phyloP scores from a whole-genome alignment of 2,113 vertebrate species.

The Himantopus leucocephalus region DNA sequence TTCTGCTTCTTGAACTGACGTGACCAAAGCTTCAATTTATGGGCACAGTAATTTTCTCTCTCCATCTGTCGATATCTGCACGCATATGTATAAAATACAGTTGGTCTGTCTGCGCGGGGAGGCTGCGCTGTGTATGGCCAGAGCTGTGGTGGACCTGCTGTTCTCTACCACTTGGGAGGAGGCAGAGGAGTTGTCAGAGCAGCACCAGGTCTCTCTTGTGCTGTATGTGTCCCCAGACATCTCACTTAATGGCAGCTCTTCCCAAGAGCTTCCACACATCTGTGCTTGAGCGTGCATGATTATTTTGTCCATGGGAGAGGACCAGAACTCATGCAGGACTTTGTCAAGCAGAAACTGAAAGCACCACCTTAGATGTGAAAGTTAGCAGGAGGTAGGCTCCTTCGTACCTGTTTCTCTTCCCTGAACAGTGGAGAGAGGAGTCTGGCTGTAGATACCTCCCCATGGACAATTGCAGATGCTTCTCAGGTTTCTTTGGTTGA shows the following conservation, averaged over 20 bases:
- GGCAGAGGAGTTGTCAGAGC: not conserved
- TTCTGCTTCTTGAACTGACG: slow-evolving; percentile 44
- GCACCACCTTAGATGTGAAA: not conserved
- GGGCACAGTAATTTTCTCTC: slow-evolving; percentile 45
- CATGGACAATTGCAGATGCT: not conserved
- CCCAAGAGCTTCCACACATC: not conserved
- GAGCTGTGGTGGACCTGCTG: not conserved
- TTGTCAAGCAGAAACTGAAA: not conserved
- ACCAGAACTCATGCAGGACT: not conserved
- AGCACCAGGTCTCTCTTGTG: not conserved
- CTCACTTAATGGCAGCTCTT: not conserved
- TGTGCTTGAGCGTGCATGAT: rapidly evolving
- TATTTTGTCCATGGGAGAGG: not conserved
- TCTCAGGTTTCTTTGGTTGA: not conserved
- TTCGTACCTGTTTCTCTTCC: not conserved
- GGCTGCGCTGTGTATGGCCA: rapidly evolving
- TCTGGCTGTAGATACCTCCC: not conserved
- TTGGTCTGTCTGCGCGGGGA: rapidly evolving
- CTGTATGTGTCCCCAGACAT: not conserved
- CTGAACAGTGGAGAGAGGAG: not conserved
- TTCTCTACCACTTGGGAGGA: not conserved
- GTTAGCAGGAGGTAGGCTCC: not conserved
- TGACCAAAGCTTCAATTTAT: slow-evolving; percentile 50
- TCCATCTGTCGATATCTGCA: slow-evolving; percentile 37
- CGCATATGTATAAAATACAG: not conserved